Evolutionary conservation across 2,113 vertebrate genomes (phyloP).

Genomic region (Hystrix cristata): DNA sequence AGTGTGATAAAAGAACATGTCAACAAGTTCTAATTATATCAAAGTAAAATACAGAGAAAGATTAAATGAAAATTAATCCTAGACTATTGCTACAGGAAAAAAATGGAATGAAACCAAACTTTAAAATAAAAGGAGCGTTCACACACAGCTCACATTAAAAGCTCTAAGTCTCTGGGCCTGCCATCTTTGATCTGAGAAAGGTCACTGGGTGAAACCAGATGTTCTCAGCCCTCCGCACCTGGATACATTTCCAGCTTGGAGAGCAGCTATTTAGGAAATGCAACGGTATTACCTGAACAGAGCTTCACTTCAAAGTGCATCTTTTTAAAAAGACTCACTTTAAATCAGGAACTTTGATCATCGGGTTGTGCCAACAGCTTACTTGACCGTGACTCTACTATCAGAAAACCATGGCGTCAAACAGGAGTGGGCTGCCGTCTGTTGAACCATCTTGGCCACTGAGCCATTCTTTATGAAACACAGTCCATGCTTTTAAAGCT

Average conservation of each 20-base stretch:
- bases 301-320: background rate
- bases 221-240: background rate
- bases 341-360: background rate
- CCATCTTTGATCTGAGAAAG: background rate
- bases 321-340: background rate
- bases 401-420: background rate
- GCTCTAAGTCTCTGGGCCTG: background rate
- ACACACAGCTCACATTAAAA: background rate
- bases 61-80: background rate
- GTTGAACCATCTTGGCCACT: too few species aligned
- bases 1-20: constrained; percentile 43
- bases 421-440: background rate
- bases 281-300: background rate
- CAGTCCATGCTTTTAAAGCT: background rate
- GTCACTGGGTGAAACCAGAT: constrained; percentile 8
- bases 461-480: background rate
- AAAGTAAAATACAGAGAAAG: background rate
- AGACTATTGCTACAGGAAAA: background rate
- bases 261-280: background rate
- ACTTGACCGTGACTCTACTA: background rate
- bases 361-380: background rate
- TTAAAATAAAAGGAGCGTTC: constrained; percentile 58
- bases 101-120: background rate
- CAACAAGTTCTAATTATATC: constrained; percentile 18
- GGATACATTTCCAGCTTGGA: background rate